These are phyloP conservation scores for Poecilia gillii DNA, from an alignment of 2,797 vertebrate species.

Conservation along the genomic window DNA sequence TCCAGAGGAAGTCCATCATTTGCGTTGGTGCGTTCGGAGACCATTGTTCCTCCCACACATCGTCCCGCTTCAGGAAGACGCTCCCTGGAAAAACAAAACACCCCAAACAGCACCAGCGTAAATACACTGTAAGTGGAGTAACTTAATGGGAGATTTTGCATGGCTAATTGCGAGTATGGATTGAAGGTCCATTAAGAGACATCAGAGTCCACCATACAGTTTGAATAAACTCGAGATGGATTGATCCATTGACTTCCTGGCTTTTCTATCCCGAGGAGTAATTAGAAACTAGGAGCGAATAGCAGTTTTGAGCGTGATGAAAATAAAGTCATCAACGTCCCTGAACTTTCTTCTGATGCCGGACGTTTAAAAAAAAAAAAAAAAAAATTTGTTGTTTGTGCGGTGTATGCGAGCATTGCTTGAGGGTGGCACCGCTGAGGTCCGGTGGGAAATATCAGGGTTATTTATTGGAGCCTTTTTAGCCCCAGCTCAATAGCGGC, in stretches of 20 bases:
- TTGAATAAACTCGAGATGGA: conserved; percentile 77
- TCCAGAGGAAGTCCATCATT: conserved; percentile 74
- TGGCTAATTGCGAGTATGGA: conserved; percentile 81
- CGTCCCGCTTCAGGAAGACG: conserved; percentile 47
- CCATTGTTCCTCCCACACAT: conserved; percentile 59
- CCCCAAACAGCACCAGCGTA: conserved; percentile 65
- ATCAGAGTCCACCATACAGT: conserved; percentile 74
- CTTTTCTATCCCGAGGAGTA: conserved; percentile 62
- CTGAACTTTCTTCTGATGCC: conserved; percentile 36
- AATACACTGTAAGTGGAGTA: conserved; percentile 76
- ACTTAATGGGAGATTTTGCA: conserved; percentile 79
- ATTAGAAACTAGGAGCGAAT: conserved; percentile 54
- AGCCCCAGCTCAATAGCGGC: conserved; percentile 74
- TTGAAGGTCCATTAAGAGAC: conserved; percentile 80
- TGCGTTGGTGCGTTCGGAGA: conserved; percentile 68
- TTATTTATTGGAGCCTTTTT: conserved; percentile 81
- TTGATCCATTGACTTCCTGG: conserved; percentile 78
- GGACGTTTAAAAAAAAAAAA: conserved; percentile 15
- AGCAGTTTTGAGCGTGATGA: conserved; percentile 40
- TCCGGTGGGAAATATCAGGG: conserved; percentile 76
- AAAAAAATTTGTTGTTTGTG: conserved; percentile 52
- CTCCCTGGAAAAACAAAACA: conserved; percentile 40
- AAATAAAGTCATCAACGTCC: conserved; percentile 30
- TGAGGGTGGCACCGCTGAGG: conserved; percentile 62
- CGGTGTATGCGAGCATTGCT: conserved; percentile 55